phyloP scores from a whole-genome alignment of 2,113 vertebrate genomes.

The Microcebus tavaratra region DNA sequence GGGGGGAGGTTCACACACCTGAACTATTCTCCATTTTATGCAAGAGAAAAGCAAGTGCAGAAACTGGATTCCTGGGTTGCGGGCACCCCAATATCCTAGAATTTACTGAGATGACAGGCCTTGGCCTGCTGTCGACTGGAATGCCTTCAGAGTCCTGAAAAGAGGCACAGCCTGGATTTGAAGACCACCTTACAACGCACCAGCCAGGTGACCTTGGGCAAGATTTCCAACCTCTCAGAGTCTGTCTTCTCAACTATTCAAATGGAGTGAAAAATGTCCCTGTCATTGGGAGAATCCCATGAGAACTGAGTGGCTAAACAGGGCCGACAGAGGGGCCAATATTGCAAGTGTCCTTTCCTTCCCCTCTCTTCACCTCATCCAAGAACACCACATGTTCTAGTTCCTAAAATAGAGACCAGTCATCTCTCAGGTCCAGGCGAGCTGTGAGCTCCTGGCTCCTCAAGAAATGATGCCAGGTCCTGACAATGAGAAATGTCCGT shows the following conservation, averaged over 20 bases:
- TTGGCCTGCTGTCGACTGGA: neutral
- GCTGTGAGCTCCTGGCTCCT: neutral
- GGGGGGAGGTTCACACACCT: fast-evolving
- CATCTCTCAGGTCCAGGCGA: neutral
- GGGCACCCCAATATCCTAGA: neutral
- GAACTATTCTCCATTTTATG: neutral
- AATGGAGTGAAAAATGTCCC: neutral
- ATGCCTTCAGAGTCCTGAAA: neutral
- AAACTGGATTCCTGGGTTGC: neutral
- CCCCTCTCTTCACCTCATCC: neutral
- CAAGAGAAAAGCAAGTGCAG: neutral
- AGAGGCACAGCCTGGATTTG: neutral
- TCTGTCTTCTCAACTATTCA: neutral
- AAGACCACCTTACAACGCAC: neutral
- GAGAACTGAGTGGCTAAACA: fast-evolving
- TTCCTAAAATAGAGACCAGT: neutral
- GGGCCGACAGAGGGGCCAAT: fast-evolving
- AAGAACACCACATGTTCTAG: neutral
- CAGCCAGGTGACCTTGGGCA: neutral
- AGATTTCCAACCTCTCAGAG: neutral
- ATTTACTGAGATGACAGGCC: neutral
- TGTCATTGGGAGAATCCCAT: neutral
- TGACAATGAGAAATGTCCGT: neutral
- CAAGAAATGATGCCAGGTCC: neutral
- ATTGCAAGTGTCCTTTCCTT: neutral